These are phyloP conservation scores for Phragmatobia fuliginosa DNA, from an alignment of 2,888 invertebrate genomes.

Conservation along the genomic window DNA sequence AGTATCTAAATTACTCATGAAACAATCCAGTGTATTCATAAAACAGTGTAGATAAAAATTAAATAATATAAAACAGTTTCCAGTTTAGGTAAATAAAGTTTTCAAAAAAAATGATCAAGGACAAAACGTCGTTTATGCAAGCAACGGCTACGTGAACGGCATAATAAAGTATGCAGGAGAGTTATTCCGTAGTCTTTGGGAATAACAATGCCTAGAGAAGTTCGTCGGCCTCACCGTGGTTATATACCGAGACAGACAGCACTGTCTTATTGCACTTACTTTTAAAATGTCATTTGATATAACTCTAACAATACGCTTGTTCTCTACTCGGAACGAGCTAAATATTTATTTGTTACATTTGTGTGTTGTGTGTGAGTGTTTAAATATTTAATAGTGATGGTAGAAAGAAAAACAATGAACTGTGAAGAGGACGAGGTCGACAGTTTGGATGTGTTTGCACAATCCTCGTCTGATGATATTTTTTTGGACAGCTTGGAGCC, in stretches of 20 bases:
- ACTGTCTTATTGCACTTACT: slow-evolving; percentile 60
- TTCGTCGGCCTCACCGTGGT: slow-evolving; percentile 78
- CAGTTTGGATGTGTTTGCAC: slow-evolving; percentile 76
- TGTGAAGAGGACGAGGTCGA: slow-evolving; percentile 74
- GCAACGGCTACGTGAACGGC: slow-evolving; percentile 72
- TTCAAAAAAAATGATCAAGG: slow-evolving; percentile 61
- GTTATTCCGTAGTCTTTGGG: slow-evolving; percentile 76
- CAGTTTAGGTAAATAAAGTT: slow-evolving; percentile 21
- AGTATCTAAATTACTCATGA: background rate
- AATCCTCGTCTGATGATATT: slow-evolving; percentile 62
- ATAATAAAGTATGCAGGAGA: slow-evolving; percentile 73
- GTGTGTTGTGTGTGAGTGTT: slow-evolving; percentile 46
- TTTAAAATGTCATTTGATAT: slow-evolving; percentile 68
- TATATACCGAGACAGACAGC: slow-evolving; percentile 70
- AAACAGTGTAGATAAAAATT: background rate
- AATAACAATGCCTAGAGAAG: slow-evolving; percentile 78
- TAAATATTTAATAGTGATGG: slow-evolving; percentile 68
- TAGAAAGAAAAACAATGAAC: slow-evolving; percentile 74
- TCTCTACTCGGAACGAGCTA: slow-evolving; percentile 9
- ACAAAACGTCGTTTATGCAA: slow-evolving; percentile 70
- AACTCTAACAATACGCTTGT: slow-evolving; percentile 52
- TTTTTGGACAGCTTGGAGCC: slow-evolving; percentile 81
- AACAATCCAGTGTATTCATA: background rate
- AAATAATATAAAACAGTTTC: no score
- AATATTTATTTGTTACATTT: slow-evolving; percentile 20